Conservation (phyloP, 2,797 vertebrate genomes). For the Knipowitschia caucasica region DNA sequence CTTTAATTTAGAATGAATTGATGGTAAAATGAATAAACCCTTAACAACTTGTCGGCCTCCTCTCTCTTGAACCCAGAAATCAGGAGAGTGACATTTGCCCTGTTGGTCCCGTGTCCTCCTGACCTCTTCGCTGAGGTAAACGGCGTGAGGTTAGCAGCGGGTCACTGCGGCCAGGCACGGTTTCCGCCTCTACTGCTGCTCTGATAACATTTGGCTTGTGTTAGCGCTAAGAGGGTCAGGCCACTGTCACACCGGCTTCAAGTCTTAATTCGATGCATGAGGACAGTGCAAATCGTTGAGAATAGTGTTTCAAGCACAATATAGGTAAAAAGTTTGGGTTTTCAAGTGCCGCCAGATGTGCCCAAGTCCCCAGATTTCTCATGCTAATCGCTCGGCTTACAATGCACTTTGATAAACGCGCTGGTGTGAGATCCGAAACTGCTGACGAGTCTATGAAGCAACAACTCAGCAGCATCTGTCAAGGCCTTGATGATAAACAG, state of each 20-base stretch:
- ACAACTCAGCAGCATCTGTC: slow-evolving; percentile 48
- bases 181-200: slow-evolving; percentile 31
- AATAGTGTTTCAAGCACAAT: slow-evolving; percentile 10
- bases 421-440: slow-evolving; percentile 28
- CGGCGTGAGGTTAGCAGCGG: slow-evolving; percentile 45
- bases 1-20: slow-evolving; percentile 16
- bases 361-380: slow-evolving; percentile 23
- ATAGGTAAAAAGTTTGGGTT: slow-evolving; percentile 18
- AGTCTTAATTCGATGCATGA: slow-evolving; percentile 24
- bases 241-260: slow-evolving; percentile 36
- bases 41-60: slow-evolving; percentile 15
- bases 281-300: slow-evolving; percentile 8
- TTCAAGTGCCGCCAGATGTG: slow-evolving; percentile 43
- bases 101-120: slow-evolving; percentile 29
- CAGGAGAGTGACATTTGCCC: slow-evolving; percentile 54
- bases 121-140: slow-evolving; percentile 38
- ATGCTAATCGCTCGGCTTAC: slow-evolving; percentile 36
- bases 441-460: slow-evolving; percentile 41
- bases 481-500: slow-evolving; percentile 41
- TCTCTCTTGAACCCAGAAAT: slow-evolving; percentile 61
- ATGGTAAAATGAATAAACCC: slow-evolving; percentile 13
- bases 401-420: slow-evolving; percentile 28
- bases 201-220: slow-evolving; percentile 62
- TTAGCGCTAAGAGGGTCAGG: slow-evolving; percentile 47
- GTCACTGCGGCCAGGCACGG: slow-evolving; percentile 47